Conservation (phyloP, 2,888 invertebrate genomes). For the Euzophera pinguis region DNA sequence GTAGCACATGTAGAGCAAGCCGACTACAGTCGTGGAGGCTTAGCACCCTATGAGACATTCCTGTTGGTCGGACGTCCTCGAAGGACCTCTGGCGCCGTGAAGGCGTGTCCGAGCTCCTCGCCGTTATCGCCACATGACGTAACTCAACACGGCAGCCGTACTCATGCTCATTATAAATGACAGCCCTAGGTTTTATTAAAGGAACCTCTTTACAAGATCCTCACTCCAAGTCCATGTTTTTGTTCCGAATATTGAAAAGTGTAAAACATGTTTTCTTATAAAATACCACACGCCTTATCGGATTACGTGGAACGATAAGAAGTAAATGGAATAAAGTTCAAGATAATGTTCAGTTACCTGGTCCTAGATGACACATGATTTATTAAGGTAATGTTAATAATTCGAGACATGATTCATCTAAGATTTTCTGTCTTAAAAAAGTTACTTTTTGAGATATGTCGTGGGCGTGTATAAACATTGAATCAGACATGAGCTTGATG, state of each 20-base stretch:
- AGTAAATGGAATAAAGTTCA: conserved; percentile 16
- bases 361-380: neutral
- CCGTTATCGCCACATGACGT: conserved; percentile 73
- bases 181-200: conserved; percentile 12
- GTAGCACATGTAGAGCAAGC: conserved; percentile 69
- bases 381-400: neutral
- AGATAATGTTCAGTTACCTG: conserved; percentile 14
- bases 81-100: conserved; percentile 64
- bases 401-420: neutral
- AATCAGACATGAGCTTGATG: conserved; percentile 36
- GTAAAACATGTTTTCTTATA: conserved; percentile 16
- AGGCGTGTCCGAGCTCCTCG: conserved; percentile 68
- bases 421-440: neutral
- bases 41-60: conserved; percentile 59
- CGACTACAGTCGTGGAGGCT: conserved; percentile 49
- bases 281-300: conserved; percentile 47
- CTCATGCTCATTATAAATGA: conserved; percentile 22
- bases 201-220: neutral
- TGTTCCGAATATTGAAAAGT: neutral
- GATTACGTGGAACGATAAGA: conserved; percentile 49
- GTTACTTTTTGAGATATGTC: conserved; percentile 25
- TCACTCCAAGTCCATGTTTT: neutral
- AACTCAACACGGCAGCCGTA: conserved; percentile 44
- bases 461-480: conserved; percentile 59
- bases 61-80: conserved; percentile 60